These are phyloP conservation scores for Nothura maculosa DNA, from an alignment of 2,797 vertebrate genomes.

Conservation along the genomic window DNA sequence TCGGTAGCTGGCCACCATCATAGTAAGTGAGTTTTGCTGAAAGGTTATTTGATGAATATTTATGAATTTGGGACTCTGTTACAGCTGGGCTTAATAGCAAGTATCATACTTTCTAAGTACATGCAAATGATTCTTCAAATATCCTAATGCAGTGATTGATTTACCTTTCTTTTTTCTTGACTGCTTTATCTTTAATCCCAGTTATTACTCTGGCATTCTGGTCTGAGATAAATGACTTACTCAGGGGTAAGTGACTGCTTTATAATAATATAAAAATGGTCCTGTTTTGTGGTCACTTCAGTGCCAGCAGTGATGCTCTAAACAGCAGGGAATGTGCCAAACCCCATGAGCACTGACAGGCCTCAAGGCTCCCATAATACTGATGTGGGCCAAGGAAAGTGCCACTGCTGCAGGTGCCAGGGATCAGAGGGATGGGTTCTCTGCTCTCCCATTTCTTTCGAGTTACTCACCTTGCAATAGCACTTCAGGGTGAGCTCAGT, in stretches of 20 bases:
- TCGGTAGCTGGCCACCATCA: conserved; percentile 55
- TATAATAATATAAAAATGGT: conserved; percentile 52
- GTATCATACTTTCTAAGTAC: conserved; percentile 50
- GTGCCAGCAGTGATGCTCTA: conserved; percentile 7
- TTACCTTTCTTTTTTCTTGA: conserved; percentile 68
- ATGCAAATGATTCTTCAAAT: conserved; percentile 72
- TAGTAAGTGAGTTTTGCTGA: conserved; percentile 57
- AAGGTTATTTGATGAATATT: conserved; percentile 78
- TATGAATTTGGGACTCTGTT: conserved; percentile 63
- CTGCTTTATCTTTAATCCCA: conserved; percentile 69
- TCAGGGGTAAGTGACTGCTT: conserved; percentile 64
- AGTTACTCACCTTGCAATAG: neutral
- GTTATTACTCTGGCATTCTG: conserved; percentile 52
- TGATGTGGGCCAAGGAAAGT: conserved; percentile 18
- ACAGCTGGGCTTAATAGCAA: conserved; percentile 54
- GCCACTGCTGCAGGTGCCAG: neutral
- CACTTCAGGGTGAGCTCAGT: neutral
- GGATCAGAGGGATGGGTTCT: neutral
- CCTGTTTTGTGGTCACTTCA: conserved; percentile 43
- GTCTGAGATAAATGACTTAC: conserved; percentile 52
- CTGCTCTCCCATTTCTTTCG: neutral
- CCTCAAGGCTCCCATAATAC: neutral
- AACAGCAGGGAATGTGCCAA: conserved; percentile 48
- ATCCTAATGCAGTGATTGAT: conserved; percentile 73
- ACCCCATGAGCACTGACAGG: neutral